These are phyloP conservation scores for Bradysia coprophila DNA, from an alignment of 1,140 invertebrate species.

Conservation along the genomic window DNA sequence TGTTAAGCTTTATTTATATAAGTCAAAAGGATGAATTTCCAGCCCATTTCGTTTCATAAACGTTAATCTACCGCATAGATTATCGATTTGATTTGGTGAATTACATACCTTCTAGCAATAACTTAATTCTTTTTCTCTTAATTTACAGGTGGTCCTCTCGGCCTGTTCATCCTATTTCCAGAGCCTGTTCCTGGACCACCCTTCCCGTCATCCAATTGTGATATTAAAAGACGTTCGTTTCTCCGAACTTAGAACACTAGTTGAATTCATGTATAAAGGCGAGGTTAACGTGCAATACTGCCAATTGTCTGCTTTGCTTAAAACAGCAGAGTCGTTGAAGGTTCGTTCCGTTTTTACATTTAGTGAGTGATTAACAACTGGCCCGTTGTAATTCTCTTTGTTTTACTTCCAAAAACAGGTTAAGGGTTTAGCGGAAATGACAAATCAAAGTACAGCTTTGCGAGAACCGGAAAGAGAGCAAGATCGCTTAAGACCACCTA, in stretches of 20 bases:
- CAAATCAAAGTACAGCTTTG: conserved; percentile 45
- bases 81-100: no score
- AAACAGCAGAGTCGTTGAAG: conserved; percentile 83
- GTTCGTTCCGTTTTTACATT: conserved; percentile 27
- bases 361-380: no score
- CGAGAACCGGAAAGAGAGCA: conserved; percentile 23
- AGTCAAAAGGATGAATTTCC: no score
- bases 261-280: conserved; percentile 93
- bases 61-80: no score
- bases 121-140: no score
- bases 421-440: conserved; percentile 83
- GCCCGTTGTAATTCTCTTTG: not conserved
- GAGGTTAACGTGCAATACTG: conserved; percentile 89
- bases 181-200: conserved; percentile 72
- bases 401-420: conserved; percentile 26
- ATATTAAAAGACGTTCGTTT: conserved; percentile 86
- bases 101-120: no score
- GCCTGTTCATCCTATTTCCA: conserved; percentile 91
- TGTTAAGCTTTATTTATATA: no score
- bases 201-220: conserved; percentile 79
- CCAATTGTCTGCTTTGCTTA: conserved; percentile 73
- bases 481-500: conserved; percentile 20
- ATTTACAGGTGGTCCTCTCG: conserved; percentile 74
- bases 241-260: conserved; percentile 70
- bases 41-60: no score